Evolutionary conservation across 2,797 vertebrate species (phyloP).

Genomic region (Gymnocypris eckloni): DNA sequence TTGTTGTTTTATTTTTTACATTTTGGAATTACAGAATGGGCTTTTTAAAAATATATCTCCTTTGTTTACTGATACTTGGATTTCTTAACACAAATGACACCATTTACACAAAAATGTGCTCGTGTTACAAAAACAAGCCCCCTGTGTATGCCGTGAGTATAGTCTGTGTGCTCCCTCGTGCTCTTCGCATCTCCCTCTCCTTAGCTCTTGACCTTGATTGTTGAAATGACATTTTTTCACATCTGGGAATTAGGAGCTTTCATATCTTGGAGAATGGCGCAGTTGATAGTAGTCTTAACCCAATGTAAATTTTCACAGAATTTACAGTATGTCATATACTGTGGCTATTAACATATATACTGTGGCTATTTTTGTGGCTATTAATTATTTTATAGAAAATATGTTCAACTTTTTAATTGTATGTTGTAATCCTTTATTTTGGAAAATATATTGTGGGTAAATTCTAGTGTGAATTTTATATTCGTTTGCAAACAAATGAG

Average conservation of each 20-base stretch:
- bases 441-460: not conserved
- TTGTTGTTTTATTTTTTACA: not conserved
- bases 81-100: not conserved
- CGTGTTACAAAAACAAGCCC: not conserved
- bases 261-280: not conserved
- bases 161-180: slow-evolving; percentile 15
- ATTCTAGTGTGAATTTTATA: not conserved
- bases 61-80: not conserved
- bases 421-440: not conserved
- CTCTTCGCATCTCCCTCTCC: not conserved
- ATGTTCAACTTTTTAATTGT: not conserved
- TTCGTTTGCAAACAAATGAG: slow-evolving; percentile 41
- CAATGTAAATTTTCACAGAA: not conserved
- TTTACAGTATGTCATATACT: not conserved
- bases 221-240: slow-evolving; percentile 9
- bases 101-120: not conserved
- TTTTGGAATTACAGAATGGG: not conserved
- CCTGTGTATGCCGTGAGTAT: not conserved
- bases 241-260: slow-evolving; percentile 13
- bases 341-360: not conserved
- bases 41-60: not conserved
- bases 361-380: not conserved
- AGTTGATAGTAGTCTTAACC: not conserved
- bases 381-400: not conserved
- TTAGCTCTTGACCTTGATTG: slow-evolving; percentile 42